A percentile compares a stretch with the other conserved stretches of the same genome.
phyloP scores from a whole-genome alignment of 2,113 vertebrate species.

The Gavia stellata region DNA sequence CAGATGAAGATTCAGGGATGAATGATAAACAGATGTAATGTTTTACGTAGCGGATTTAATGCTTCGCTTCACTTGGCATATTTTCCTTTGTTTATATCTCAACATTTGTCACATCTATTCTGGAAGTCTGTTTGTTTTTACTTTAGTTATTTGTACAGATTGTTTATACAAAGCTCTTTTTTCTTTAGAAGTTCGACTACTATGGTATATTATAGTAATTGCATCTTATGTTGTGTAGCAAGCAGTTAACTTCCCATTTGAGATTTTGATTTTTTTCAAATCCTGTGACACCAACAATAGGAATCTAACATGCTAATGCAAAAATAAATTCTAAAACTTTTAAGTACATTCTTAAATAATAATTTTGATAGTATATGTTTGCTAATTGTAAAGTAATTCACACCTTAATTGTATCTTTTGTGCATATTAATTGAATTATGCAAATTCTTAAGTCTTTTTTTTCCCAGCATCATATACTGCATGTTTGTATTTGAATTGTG shows the following conservation, averaged over 20 bases:
- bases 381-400: constrained; percentile 14
- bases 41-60: background rate
- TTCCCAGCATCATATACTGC: background rate
- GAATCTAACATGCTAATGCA: background rate
- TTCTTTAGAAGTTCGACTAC: constrained; percentile 27
- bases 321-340: background rate
- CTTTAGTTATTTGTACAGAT: background rate
- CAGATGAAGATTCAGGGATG: constrained; percentile 69
- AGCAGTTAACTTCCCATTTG: background rate
- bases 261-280: background rate
- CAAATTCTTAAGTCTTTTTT: background rate
- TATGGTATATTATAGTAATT: background rate
- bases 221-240: background rate
- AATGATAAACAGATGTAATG: constrained; percentile 37
- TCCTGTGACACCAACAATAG: background rate
- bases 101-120: constrained; percentile 17
- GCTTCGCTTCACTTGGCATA: background rate
- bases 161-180: background rate
- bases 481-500: constrained; percentile 51
- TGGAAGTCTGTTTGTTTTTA: constrained; percentile 17
- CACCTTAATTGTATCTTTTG: constrained; percentile 13
- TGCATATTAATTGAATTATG: constrained; percentile 40
- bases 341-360: background rate
- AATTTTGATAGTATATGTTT: background rate
- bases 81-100: constrained; percentile 13